Conservation (phyloP, 2,888 invertebrate species). For the Xestia xanthographa region DNA sequence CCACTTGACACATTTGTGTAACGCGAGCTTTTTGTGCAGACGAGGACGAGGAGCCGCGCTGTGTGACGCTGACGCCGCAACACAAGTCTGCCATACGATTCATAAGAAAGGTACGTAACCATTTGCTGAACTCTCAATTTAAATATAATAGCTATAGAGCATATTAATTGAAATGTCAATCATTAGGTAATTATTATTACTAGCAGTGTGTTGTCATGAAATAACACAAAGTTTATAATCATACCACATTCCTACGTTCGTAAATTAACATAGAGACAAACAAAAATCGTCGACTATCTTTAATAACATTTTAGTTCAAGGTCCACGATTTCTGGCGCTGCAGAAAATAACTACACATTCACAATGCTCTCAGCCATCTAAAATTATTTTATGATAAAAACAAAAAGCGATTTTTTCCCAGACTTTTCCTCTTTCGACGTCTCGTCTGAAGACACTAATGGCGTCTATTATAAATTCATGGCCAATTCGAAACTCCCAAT, state of each 20-base stretch:
- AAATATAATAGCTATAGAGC: not conserved
- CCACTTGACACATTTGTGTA: conserved; percentile 26
- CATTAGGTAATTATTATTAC: conserved; percentile 1
- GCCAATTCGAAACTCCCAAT: conserved; percentile 39
- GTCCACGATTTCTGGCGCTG: conserved; percentile 41
- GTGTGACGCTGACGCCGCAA: conserved; percentile 95
- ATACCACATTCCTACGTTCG: conserved; percentile 19
- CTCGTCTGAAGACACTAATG: conserved; percentile 49
- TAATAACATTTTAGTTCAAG: conserved; percentile 48
- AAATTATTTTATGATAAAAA: conserved; percentile 34
- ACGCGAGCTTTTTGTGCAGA: conserved; percentile 88
- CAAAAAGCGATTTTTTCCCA: conserved; percentile 24
- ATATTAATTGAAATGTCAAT: conserved; percentile 18
- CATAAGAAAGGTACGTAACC: conserved; percentile 95
- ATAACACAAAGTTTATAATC: conserved; percentile 47
- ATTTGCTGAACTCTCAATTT: conserved; percentile 5
- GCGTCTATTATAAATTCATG: conserved; percentile 54
- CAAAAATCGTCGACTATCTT: conserved; percentile 43
- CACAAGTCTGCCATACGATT: conserved; percentile 98
- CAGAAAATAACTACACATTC: conserved; percentile 39
- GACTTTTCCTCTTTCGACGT: conserved; percentile 33
- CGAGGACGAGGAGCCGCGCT: conserved; percentile 95
- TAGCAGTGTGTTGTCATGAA: conserved; percentile 36
- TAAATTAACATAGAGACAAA: conserved; percentile 40
- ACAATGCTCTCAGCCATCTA: conserved; percentile 40